Evolutionary conservation across 2,888 invertebrate species (phyloP).

Genomic region (Monochamus alternatus): DNA sequence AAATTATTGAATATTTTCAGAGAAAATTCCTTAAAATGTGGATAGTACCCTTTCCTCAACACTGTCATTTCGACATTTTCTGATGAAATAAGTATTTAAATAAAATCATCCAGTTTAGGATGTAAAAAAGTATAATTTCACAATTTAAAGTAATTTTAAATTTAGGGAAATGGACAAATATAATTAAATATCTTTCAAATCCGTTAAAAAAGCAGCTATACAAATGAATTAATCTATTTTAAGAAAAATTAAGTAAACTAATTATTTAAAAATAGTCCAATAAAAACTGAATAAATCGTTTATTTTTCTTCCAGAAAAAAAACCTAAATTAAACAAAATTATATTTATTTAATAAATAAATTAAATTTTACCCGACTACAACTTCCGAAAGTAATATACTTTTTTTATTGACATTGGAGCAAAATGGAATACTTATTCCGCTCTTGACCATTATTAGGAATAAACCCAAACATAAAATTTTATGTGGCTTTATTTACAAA

Average conservation of each 20-base stretch:
- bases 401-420: conserved; percentile 5
- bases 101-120: too few relatives aligned
- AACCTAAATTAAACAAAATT: too few relatives aligned
- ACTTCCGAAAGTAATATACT: not conserved
- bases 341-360: not conserved
- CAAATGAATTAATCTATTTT: not conserved
- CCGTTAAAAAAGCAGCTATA: not conserved
- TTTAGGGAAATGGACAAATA: too few relatives aligned
- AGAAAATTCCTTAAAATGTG: too few relatives aligned
- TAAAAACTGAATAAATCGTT: not conserved
- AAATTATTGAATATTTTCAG: too few relatives aligned
- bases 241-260: not conserved
- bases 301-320: not conserved
- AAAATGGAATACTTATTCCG: not conserved
- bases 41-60: too few relatives aligned
- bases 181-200: too few relatives aligned
- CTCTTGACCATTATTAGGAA: not conserved
- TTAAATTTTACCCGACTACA: not conserved
- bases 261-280: not conserved
- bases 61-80: too few relatives aligned
- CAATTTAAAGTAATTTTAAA: too few relatives aligned
- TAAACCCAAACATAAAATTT: conserved; percentile 1
- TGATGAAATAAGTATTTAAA: too few relatives aligned
- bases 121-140: too few relatives aligned
- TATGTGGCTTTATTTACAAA: not conserved